These are phyloP conservation scores for Synergus itoensis DNA, from an alignment of 2,888 invertebrate species.

Conservation along the genomic window DNA sequence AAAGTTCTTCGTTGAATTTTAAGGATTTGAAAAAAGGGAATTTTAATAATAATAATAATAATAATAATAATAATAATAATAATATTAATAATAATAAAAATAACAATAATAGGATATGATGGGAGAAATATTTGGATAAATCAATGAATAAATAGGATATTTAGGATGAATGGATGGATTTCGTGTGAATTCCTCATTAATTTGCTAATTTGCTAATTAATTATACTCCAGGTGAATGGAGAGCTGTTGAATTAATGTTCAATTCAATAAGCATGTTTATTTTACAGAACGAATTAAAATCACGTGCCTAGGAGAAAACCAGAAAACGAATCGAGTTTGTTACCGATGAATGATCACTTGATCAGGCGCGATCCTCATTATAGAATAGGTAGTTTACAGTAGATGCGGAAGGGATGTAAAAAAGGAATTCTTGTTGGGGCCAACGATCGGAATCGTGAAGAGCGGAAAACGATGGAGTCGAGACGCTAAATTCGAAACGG, in stretches of 20 bases:
- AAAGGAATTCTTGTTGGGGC: conserved; percentile 22
- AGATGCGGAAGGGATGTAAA: conserved; percentile 24
- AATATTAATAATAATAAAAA: no score
- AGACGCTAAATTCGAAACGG: conserved; percentile 43
- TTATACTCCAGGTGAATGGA: neutral
- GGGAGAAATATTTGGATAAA: no score
- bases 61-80: no score
- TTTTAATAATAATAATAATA: no score
- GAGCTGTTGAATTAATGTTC: neutral
- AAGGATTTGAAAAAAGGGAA: no score
- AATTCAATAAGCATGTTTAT: neutral
- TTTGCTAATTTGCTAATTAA: neutral
- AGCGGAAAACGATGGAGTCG: conserved; percentile 41
- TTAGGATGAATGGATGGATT: no score
- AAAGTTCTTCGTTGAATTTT: no score
- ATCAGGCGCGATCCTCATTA: neutral
- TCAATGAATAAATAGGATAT: no score
- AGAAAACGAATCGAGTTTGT: neutral
- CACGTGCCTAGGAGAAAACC: neutral
- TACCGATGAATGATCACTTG: neutral
- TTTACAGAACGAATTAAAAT: neutral
- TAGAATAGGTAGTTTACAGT: neutral
- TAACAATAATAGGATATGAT: no score
- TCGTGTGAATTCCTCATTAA: no score
- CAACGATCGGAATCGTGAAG: conserved; percentile 35